phyloP scores from a whole-genome alignment of 2,113 vertebrate species.

The Ptilonorhynchus violaceus region DNA sequence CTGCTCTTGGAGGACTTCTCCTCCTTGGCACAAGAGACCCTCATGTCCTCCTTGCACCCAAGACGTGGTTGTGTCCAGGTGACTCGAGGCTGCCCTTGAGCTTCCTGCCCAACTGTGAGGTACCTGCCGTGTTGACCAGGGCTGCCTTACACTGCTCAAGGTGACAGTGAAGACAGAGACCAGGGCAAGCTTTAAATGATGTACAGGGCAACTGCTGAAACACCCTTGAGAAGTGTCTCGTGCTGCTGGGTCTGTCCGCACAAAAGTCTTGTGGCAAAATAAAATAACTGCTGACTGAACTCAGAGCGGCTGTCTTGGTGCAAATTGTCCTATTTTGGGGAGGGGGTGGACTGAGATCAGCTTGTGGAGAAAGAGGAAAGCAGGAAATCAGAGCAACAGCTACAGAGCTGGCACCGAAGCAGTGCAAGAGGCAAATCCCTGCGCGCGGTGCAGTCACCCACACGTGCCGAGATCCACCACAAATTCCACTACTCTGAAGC shows the following conservation, averaged over 20 bases:
- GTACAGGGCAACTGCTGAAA: background rate
- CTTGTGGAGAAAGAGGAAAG: background rate
- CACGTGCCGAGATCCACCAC: rapidly evolving
- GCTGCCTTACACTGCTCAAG: background rate
- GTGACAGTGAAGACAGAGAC: background rate
- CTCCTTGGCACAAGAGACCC: background rate
- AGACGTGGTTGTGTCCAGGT: background rate
- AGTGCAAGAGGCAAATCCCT: background rate
- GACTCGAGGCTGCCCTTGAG: background rate
- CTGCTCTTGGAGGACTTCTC: background rate
- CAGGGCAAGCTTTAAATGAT: background rate
- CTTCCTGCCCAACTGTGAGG: background rate
- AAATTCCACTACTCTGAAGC: background rate
- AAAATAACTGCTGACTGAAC: background rate
- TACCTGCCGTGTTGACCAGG: rapidly evolving
- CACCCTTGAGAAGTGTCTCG: background rate
- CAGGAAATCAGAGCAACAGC: background rate
- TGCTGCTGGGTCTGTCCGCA: background rate
- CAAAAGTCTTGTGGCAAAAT: background rate
- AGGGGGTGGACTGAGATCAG: background rate
- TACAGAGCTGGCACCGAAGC: background rate
- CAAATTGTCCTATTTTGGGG: background rate
- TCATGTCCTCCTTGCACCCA: background rate
- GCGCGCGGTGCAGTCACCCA: rapidly evolving
- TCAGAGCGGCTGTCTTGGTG: background rate